A percentile compares a stretch with the other conserved stretches of the same genome.
phyloP scores from a whole-genome alignment of 2,888 invertebrate species.

The Yponomeuta evonymella region DNA sequence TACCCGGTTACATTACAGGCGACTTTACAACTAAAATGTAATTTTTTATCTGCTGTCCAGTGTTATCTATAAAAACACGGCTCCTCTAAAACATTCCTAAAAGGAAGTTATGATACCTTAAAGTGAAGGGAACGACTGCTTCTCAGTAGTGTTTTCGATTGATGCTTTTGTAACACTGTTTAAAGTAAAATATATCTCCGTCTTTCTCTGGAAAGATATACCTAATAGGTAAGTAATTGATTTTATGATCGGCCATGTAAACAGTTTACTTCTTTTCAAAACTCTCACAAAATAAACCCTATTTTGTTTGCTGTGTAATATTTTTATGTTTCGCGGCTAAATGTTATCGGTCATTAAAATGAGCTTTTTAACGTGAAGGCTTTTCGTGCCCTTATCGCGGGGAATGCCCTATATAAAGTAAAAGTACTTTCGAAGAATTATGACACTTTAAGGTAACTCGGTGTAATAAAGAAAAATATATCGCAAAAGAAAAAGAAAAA shows the following conservation, averaged over 20 bases:
- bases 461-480: conserved; percentile 41
- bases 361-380: conserved; percentile 44
- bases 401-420: conserved; percentile 42
- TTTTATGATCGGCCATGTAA: background rate
- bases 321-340: conserved; percentile 61
- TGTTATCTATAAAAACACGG: no score
- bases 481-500: conserved; percentile 34
- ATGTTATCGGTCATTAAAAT: conserved; percentile 54
- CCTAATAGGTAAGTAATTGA: background rate
- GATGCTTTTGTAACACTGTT: no score
- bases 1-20: no score
- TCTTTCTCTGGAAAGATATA: no score
- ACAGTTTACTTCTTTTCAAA: background rate
- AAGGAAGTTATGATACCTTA: no score
- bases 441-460: conserved; percentile 36
- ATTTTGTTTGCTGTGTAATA: conserved; percentile 24
- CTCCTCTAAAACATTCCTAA: no score
- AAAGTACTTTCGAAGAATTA: conserved; percentile 48
- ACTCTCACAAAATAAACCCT: background rate
- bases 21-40: no score
- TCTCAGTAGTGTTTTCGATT: no score
- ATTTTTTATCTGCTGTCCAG: no score
- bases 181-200: no score
- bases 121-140: no score
- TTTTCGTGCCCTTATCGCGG: conserved; percentile 42